Percentiles rank a stretch among this genome's conserved stretches.
Evolutionary conservation across 2,888 invertebrate species (phyloP).

Genomic region (Scaptomyza cyrtandrae): DNA sequence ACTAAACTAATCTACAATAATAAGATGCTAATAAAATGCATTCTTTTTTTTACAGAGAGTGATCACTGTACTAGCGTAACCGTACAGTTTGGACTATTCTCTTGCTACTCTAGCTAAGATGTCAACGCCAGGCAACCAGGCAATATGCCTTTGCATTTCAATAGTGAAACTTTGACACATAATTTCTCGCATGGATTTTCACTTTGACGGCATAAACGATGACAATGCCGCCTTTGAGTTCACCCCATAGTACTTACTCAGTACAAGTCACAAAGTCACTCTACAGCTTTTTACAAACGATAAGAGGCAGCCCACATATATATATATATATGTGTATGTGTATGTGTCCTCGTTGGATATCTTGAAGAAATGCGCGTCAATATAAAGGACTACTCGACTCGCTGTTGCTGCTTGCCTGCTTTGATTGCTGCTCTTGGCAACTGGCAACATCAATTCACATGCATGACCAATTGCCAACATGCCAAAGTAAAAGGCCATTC

Average conservation of each 20-base stretch:
- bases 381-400: slow-evolving; percentile 6
- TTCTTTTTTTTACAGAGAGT: background rate
- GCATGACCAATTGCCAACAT: slow-evolving; percentile 20
- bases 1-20: no score
- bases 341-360: slow-evolving; percentile 6
- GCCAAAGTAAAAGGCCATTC: slow-evolving; percentile 4
- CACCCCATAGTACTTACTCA: background rate
- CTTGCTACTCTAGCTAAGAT: slow-evolving; percentile 17
- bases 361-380: slow-evolving; percentile 16
- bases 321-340: background rate
- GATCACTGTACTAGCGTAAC: background rate
- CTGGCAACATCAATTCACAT: slow-evolving; percentile 42
- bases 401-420: background rate
- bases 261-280: slow-evolving; percentile 19
- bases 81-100: background rate
- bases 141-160: slow-evolving; percentile 71
- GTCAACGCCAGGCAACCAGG: slow-evolving; percentile 30
- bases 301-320: slow-evolving; percentile 8
- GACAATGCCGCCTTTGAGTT: slow-evolving; percentile 61
- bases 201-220: slow-evolving; percentile 78
- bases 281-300: slow-evolving; percentile 21
- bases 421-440: slow-evolving; percentile 34
- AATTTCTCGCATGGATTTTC: slow-evolving; percentile 80
- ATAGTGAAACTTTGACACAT: slow-evolving; percentile 79
- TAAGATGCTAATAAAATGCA: no score